Evolutionary conservation across 2,113 vertebrate species (phyloP), one percentile per base, ranked within the genome.

Genomic region (Anhinga anhinga): DNA sequence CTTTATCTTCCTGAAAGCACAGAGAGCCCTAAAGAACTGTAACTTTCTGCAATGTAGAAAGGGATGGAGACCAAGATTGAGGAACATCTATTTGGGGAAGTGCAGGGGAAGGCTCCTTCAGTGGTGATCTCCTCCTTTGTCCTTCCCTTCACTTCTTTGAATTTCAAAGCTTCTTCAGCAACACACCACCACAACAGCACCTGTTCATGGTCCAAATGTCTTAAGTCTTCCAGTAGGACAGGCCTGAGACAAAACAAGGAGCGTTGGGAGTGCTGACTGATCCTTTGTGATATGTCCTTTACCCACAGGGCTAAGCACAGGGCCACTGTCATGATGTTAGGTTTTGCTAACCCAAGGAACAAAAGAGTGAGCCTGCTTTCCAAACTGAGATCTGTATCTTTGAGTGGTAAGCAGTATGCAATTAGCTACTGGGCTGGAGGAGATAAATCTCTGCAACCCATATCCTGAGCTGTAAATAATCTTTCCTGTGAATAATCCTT

Each of bases 401-500:
- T 40, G 55, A 70, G 67, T 13, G 29, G 62, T 34, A 66, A 67
- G 26, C 40, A 76, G 36, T 23, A 18, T 38, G 49, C 26, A 50
- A 9, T 15, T 56, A 56, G 77, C 27, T 82, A 2, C 49, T 52
- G 29, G 53, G 26, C 59, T 85, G 30, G 20, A 82, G 61, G 34
- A 80, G 72, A 62, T 73, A 85, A 73, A 70, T 30, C 74, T 80
- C 42, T 65, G 23, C 72, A 91, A 95, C 85, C 91, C 3, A 13
- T 85, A 55, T 81, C 55, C 56, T 78, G 59, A 95, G 63, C 63
- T 76, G 63, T 26, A 76, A 85, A 62, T 73, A 83, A 50, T 85
- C 80, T 89, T n/a, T 56, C 63, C 71, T 92, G 80, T 88, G 82
- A 80, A 63, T 94, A 92, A 96, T 91, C 85, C 95, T 78, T 91